These are phyloP conservation scores for Archaeoteleia sp. DNA, from an alignment of 2,888 invertebrate genomes.

Conservation along the genomic window DNA sequence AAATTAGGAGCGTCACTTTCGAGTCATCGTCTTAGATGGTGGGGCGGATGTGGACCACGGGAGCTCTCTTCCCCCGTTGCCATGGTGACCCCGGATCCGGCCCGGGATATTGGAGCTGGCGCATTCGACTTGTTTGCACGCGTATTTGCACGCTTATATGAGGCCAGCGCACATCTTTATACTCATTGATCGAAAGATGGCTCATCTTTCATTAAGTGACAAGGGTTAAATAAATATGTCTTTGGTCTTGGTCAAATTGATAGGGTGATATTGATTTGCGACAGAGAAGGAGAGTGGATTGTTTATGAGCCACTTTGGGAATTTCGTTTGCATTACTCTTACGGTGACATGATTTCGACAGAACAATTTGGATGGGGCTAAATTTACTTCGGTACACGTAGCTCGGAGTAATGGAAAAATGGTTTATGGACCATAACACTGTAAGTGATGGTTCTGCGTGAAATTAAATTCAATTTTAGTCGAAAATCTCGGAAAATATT, in stretches of 20 bases:
- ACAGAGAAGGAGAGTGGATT: no score
- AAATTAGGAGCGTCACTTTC: slow-evolving; percentile 48
- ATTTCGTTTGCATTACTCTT: no score
- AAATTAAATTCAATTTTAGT: no score
- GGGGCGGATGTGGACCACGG: slow-evolving; percentile 59
- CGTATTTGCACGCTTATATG: slow-evolving; percentile 46
- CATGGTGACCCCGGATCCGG: slow-evolving; percentile 70
- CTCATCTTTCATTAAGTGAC: slow-evolving; percentile 40
- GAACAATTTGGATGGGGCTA: no score
- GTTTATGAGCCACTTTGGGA: no score
- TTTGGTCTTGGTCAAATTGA: neutral
- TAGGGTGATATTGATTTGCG: slow-evolving; percentile 21
- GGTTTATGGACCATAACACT: no score
- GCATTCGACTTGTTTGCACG: slow-evolving; percentile 50
- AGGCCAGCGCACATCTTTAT: slow-evolving; percentile 36
- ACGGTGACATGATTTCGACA: no score
- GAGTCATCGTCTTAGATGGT: slow-evolving; percentile 44
- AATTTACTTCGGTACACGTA: no score
- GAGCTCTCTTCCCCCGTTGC: slow-evolving; percentile 63
- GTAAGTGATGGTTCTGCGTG: no score
- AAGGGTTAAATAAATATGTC: slow-evolving; percentile 18
- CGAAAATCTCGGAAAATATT: no score
- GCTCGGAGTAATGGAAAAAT: no score
- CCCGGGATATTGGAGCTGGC: slow-evolving; percentile 67
- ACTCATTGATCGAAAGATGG: slow-evolving; percentile 41